phyloP scores from a whole-genome alignment of 37 sponge, comb jelly and placozoan genomes.

The Crambe crambe region DNA sequence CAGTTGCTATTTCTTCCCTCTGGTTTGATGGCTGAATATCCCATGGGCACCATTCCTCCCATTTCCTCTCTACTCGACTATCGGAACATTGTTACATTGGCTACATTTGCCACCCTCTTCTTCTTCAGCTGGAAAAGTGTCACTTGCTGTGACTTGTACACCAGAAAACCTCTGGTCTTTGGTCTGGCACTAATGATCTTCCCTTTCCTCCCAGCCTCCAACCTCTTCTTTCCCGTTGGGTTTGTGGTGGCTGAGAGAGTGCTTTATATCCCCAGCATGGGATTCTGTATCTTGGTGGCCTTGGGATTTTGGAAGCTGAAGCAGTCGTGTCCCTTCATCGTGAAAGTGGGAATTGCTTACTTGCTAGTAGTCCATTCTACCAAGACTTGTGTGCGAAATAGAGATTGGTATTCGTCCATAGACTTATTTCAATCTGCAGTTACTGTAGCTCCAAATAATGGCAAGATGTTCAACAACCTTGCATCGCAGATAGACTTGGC shows the following conservation, averaged over 20 bases:
- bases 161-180: conserved; percentile 37
- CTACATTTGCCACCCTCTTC: neutral
- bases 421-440: conserved; percentile 75
- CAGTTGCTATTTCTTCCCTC: conserved; percentile 77
- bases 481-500: conserved; percentile 71
- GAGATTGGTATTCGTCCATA: conserved; percentile 71
- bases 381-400: conserved; percentile 71
- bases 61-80: conserved; percentile 63
- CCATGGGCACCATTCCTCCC: conserved; percentile 90
- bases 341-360: neutral
- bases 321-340: neutral
- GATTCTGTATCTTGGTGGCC: conserved; percentile 39
- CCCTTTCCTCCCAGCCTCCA: conserved; percentile 94
- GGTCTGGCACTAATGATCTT: conserved; percentile 79
- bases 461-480: conserved; percentile 87
- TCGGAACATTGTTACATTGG: conserved; percentile 67
- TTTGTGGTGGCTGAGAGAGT: conserved; percentile 97
- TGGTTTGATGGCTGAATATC: conserved; percentile 86
- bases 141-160: too few relatives aligned
- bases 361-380: conserved; percentile 43
- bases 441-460: conserved; percentile 70
- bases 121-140: neutral
- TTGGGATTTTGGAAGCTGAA: conserved; percentile 10
- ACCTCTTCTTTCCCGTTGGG: conserved; percentile 95
- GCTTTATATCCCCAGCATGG: conserved; percentile 89